These are phyloP conservation scores for Antheraea yamamai DNA, from an alignment of 2,888 invertebrate species.

Conservation along the genomic window DNA sequence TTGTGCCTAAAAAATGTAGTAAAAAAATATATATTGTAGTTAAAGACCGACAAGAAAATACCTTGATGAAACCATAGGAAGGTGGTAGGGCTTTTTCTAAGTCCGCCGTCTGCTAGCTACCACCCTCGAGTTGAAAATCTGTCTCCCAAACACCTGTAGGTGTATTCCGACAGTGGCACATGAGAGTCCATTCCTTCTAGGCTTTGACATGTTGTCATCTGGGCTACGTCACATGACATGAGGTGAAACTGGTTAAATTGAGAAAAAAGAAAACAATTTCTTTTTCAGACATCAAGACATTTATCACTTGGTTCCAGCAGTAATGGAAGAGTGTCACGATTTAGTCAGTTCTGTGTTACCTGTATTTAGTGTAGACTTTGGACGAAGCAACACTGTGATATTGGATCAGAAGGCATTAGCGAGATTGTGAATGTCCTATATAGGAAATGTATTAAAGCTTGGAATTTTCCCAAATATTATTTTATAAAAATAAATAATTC, in stretches of 20 bases:
- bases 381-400: constrained; percentile 53
- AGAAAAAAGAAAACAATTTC: background rate
- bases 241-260: background rate
- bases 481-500: background rate
- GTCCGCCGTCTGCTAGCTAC: too few relatives aligned
- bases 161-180: too few relatives aligned
- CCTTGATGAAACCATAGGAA: too few relatives aligned
- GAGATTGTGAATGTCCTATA: background rate
- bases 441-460: background rate
- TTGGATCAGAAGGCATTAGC: constrained; percentile 38
- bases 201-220: too few relatives aligned
- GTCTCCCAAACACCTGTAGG: too few relatives aligned
- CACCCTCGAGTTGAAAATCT: too few relatives aligned
- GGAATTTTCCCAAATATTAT: background rate
- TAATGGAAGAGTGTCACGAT: constrained; percentile 44
- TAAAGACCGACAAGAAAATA: too few relatives aligned
- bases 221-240: too few relatives aligned
- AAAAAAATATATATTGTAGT: too few relatives aligned
- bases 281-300: background rate
- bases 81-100: too few relatives aligned
- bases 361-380: constrained; percentile 47
- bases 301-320: constrained; percentile 34
- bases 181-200: too few relatives aligned
- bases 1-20: too few relatives aligned
- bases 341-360: constrained; percentile 57